Evolutionary conservation across 2,888 invertebrate genomes (phyloP), one percentile per base, ranked within the genome.

Genomic region (Miltochrista miniata): DNA sequence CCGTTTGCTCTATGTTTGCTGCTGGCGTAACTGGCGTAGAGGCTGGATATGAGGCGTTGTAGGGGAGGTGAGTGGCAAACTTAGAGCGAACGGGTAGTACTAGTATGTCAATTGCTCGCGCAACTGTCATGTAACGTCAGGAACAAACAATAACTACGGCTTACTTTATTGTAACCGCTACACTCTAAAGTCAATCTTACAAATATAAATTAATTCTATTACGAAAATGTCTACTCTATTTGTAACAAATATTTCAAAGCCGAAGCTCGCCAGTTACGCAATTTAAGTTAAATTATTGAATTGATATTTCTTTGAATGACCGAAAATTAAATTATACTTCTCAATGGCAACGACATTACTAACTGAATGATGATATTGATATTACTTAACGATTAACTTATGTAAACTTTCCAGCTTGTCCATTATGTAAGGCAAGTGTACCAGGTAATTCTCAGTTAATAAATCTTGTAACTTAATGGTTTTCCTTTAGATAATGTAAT

Each of bases 401-500:
- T 66, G 60, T 48, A 40, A 52, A 53, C 18, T 37, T 45, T 33
- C 12, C 39, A 36, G 11, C 18, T 31, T 18, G 34, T 38, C 12
- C 41, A 34, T 52, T 52, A 36, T 44, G 18, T 44, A 51, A 47
- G 24, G 8, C 11, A 35, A 37, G 14, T 24, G 37, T 43, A 43
- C 30, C 18, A 43, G 24, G 45, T 44, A 59, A 43, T 24, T 55
- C 53, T 56, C 36, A 41, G 51, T 42, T 51, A 45, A 61, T 70
- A 67, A 68, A 68, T 68, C 59, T 56, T 55, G 43, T 34, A 11
- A 45, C 44, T 53, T 76, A 77, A 76, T 76, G 72, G 61, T 52
- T 65, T 74, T 72, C 41, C 59, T 54, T 24, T 24, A 24, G 3
- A 4, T 2, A 24, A 64, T 71, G 72, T 76, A 67, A 71, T 65